Percentiles rank a stretch among this genome's conserved stretches.
Evolutionary conservation across 1,140 invertebrate genomes (phyloP).

Genomic region (Lepidurus packardi): DNA sequence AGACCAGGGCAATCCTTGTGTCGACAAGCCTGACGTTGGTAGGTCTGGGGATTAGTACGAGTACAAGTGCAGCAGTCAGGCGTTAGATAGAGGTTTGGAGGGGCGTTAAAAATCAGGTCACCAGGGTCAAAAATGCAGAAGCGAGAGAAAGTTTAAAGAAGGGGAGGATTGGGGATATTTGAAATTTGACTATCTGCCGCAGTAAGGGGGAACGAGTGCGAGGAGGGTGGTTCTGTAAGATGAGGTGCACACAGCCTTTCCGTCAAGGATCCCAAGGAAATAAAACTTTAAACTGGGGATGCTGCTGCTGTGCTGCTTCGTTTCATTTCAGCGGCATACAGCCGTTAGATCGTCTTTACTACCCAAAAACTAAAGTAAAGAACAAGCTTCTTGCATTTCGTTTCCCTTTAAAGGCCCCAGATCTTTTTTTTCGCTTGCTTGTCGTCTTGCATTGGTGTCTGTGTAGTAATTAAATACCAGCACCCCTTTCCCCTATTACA

Average conservation of each 20-base stretch:
- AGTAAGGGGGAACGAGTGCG: background rate
- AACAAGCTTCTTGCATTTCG: constrained; percentile 10
- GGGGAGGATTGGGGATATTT: background rate
- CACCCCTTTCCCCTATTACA: too few relatives aligned
- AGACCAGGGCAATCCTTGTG: background rate
- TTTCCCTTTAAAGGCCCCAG: background rate
- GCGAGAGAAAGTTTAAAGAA: background rate
- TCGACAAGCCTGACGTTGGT: constrained; percentile 11
- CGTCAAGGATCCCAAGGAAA: background rate
- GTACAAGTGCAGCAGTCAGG: background rate
- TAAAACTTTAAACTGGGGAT: background rate
- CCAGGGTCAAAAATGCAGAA: background rate
- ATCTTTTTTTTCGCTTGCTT: too few relatives aligned
- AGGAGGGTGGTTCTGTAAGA: constrained; percentile 2
- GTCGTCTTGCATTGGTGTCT: too few relatives aligned
- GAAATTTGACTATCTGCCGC: constrained; percentile 7
- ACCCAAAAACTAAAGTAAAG: background rate
- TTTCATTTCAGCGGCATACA: background rate
- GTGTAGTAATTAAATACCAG: too few relatives aligned
- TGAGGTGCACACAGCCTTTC: background rate
- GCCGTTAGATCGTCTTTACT: background rate
- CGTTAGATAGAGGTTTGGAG: background rate
- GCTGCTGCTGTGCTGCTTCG: background rate
- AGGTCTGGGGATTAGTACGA: background rate
- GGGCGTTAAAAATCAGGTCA: constrained; percentile 14